Percentiles rank a stretch among this genome's conserved stretches.
phyloP scores from a whole-genome alignment of 2,113 vertebrate species.

The Orientallactaga bullata region DNA sequence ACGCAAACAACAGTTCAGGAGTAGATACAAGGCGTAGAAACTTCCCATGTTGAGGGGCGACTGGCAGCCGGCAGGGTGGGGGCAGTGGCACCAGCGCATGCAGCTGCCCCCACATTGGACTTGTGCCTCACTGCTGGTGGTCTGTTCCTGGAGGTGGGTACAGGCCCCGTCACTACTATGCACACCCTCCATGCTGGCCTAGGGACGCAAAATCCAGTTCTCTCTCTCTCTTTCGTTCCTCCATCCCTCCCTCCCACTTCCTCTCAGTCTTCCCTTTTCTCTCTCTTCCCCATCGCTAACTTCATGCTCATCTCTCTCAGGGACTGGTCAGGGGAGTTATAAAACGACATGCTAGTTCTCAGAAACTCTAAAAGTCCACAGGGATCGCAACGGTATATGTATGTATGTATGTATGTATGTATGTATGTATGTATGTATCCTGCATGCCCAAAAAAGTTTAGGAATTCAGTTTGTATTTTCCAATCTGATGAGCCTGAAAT shows the following conservation, averaged over 20 bases:
- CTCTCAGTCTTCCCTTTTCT: rapidly evolving
- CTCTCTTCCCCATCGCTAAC: not conserved
- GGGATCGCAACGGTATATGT: not conserved
- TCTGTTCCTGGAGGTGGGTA: not conserved
- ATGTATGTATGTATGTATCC: slow-evolving; percentile 75
- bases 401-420: not conserved
- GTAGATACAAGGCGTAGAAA: slow-evolving; percentile 65
- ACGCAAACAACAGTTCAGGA: slow-evolving; percentile 75
- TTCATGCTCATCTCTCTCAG: not conserved
- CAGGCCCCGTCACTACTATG: not conserved
- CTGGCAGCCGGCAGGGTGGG: not conserved
- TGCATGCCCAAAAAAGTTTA: slow-evolving; percentile 91
- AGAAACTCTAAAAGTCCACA: slow-evolving; percentile 63
- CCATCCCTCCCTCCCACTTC: not conserved
- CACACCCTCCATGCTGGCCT: rapidly evolving
- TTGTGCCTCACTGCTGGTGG: not conserved
- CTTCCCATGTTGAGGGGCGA: not conserved
- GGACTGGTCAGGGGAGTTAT: slow-evolving; percentile 43
- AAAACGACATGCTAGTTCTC: slow-evolving; percentile 63
- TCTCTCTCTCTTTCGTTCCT: not conserved
- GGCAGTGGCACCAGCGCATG: rapidly evolving
- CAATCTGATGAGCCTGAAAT: slow-evolving; percentile 94
- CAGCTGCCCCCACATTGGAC: not conserved
- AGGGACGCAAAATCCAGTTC: not conserved
- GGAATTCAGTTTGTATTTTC: slow-evolving; percentile 91